Percentiles rank a stretch among this genome's conserved stretches.
Conservation (phyloP, 2,113 vertebrate species). For the Amazona guildingii region DNA sequence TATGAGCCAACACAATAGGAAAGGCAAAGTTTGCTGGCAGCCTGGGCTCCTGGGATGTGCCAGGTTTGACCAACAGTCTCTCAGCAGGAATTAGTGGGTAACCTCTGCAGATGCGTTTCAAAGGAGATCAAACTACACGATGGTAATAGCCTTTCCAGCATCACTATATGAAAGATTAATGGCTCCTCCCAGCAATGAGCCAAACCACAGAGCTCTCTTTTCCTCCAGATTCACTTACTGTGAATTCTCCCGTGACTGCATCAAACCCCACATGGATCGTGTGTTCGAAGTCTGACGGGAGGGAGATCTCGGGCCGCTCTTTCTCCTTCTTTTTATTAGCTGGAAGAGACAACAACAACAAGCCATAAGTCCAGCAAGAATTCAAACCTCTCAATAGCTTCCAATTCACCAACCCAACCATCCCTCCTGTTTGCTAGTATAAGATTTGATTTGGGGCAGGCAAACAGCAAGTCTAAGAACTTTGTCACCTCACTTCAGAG, state of each 20-base stretch:
- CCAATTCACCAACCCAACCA: neutral
- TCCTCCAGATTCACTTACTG: conserved; percentile 77
- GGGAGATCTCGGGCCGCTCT: conserved; percentile 91
- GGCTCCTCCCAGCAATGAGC: conserved; percentile 2
- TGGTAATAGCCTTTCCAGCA: neutral
- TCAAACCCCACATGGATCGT: conserved; percentile 97
- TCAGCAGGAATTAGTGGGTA: neutral
- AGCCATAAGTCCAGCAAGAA: neutral
- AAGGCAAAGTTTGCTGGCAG: neutral
- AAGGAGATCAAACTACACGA: neutral
- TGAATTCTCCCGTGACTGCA: conserved; percentile 95
- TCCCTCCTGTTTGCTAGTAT: neutral
- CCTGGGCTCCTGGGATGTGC: neutral
- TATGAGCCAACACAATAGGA: neutral
- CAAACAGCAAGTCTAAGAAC: neutral
- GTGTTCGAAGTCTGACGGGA: conserved; percentile 97
- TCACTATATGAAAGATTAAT: conserved; percentile 40
- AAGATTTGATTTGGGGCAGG: neutral
- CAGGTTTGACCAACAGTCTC: neutral
- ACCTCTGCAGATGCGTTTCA: neutral
- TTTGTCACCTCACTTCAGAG: neutral
- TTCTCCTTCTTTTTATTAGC: conserved; percentile 93
- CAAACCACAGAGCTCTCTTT: neutral
- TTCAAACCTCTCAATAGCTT: neutral
- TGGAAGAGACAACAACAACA: conserved; percentile 42